Conservation (phyloP, 2,113 vertebrate genomes). For the Pteronura brasiliensis region DNA sequence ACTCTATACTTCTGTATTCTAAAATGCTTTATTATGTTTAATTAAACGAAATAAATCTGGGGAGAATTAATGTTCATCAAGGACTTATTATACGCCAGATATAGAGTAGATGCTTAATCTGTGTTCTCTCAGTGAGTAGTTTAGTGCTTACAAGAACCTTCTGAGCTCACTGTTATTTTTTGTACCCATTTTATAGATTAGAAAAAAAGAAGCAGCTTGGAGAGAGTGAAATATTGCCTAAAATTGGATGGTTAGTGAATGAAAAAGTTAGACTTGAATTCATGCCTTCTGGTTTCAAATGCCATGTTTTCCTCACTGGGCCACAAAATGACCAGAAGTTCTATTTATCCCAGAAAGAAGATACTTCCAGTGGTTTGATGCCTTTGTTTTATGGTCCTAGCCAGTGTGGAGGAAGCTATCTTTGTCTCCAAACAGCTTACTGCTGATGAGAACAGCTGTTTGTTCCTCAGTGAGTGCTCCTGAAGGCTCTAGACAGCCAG, state of each 20-base stretch:
- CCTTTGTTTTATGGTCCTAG: not conserved
- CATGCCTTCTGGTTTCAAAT: not conserved
- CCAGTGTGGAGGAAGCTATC: not conserved
- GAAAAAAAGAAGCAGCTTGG: not conserved
- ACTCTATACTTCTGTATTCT: not conserved
- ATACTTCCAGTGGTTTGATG: not conserved
- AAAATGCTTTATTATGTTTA: not conserved
- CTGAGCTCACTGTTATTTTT: not conserved
- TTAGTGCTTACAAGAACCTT: not conserved
- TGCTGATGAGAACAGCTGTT: constrained; percentile 32
- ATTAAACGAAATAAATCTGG: not conserved
- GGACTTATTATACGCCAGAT: not conserved
- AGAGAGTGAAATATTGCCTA: not conserved
- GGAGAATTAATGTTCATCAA: not conserved
- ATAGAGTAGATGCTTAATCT: not conserved
- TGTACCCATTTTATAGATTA: not conserved
- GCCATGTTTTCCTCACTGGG: not conserved
- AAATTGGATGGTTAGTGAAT: not conserved
- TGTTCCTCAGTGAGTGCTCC: not conserved
- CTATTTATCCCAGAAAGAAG: not conserved
- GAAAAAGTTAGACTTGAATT: not conserved
- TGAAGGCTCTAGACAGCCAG: not conserved
- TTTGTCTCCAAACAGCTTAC: not conserved
- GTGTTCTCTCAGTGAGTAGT: not conserved
- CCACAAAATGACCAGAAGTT: not conserved